Percentiles rank a stretch among this genome's conserved stretches.
These are phyloP conservation scores for Tylochromis polylepis DNA, from an alignment of 2,113 vertebrate genomes.

Conservation along the genomic window DNA sequence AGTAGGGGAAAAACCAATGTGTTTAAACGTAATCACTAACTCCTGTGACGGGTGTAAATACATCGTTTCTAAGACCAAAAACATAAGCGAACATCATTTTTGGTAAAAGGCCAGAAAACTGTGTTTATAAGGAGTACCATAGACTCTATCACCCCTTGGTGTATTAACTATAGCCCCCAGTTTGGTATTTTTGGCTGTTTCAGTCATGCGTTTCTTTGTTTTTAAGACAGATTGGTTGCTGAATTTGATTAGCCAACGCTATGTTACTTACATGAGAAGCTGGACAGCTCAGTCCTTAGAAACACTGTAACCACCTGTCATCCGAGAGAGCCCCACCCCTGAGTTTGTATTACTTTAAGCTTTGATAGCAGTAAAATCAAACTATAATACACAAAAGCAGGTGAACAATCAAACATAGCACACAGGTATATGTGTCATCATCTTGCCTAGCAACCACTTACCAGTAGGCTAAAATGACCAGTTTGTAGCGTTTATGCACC, in stretches of 20 bases:
- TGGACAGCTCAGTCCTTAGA: not conserved
- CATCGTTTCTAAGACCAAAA: not conserved
- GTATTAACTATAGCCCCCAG: not conserved
- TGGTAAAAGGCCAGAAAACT: not conserved
- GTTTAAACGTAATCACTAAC: not conserved
- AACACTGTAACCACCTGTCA: not conserved
- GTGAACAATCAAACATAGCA: not conserved
- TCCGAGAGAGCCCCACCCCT: not conserved
- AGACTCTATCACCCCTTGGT: not conserved
- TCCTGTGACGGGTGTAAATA: not conserved
- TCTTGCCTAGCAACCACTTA: not conserved
- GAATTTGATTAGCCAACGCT: too few species aligned
- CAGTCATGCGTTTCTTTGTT: not conserved
- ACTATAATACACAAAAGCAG: not conserved
- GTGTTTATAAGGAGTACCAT: not conserved
- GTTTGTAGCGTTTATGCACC: not conserved
- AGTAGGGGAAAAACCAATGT: not conserved
- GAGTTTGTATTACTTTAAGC: not conserved
- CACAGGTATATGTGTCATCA: accelerated
- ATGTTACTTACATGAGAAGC: not conserved
- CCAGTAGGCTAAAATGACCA: accelerated
- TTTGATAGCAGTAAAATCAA: not conserved
- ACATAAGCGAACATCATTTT: not conserved
- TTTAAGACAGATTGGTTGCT: not conserved
- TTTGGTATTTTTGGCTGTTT: not conserved